Percentiles rank a stretch among this genome's conserved stretches.
Evolutionary conservation across 2,113 vertebrate species (phyloP).

Genomic region (Menura novaehollandiae): DNA sequence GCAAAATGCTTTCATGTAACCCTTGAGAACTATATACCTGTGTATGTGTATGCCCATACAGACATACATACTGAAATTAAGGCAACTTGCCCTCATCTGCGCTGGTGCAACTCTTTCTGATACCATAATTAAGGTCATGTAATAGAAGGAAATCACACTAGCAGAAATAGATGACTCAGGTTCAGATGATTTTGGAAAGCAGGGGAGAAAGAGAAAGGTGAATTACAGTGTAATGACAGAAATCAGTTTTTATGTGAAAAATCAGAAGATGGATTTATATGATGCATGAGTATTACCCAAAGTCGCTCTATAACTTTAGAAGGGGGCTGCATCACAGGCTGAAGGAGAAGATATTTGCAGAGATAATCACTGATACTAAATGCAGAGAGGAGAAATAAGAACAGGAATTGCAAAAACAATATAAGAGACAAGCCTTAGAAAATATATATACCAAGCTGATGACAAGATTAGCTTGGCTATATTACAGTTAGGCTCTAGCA

Average conservation of each 20-base stretch:
- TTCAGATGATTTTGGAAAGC: constrained; percentile 5
- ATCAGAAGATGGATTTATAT: background rate
- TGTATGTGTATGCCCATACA: background rate
- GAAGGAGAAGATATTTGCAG: background rate
- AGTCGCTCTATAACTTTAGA: background rate
- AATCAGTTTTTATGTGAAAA: constrained; percentile 15
- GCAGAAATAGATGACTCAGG: background rate
- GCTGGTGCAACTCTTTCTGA: background rate
- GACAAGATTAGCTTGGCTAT: background rate
- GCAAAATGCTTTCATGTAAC: background rate
- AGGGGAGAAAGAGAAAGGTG: background rate
- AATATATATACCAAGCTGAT: background rate
- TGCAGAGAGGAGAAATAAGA: background rate
- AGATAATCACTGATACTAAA: background rate
- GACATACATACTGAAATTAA: background rate
- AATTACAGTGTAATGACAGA: background rate
- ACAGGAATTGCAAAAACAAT: background rate
- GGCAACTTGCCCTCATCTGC: background rate
- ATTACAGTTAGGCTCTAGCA: background rate
- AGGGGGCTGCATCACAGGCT: background rate
- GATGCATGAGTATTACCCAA: background rate
- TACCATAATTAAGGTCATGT: background rate
- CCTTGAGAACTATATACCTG: background rate
- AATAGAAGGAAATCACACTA: background rate
- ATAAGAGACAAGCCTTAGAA: background rate